These are phyloP conservation scores for Ovis canadensis DNA, from an alignment of 2,113 vertebrate genomes.

Conservation along the genomic window DNA sequence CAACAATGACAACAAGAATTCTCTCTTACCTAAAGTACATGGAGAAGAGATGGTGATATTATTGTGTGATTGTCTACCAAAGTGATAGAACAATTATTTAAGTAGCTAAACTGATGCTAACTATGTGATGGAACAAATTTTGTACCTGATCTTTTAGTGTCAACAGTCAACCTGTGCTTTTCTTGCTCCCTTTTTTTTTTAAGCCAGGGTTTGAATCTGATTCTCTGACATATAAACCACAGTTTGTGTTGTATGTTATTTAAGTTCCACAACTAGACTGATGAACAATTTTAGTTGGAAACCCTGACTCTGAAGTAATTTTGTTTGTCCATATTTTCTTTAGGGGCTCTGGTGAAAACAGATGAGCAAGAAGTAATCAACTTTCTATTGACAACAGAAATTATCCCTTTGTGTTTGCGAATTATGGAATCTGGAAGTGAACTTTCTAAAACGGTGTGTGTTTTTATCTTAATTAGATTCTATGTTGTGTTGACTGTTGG, in stretches of 20 bases:
- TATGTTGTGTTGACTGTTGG: background rate
- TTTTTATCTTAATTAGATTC: conserved; percentile 33
- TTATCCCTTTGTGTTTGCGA: conserved; percentile 96
- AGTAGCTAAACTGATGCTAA: background rate
- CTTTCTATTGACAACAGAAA: conserved; percentile 97
- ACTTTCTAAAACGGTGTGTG: conserved; percentile 95
- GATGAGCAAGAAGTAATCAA: conserved; percentile 99
- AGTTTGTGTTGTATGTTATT: background rate
- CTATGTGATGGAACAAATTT: background rate
- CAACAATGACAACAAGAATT: background rate
- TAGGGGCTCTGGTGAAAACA: conserved; percentile 97
- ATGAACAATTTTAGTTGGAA: conserved; percentile 36
- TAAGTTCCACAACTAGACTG: background rate
- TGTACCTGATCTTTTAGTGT: background rate
- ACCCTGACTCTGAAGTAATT: conserved; percentile 37
- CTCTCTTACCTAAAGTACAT: background rate
- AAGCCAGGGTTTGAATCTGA: background rate
- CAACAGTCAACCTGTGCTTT: background rate
- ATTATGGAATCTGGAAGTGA: conserved; percentile 99
- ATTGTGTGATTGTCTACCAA: background rate
- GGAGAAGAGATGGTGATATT: background rate
- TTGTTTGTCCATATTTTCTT: conserved; percentile 59
- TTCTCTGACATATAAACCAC: background rate
- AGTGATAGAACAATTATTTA: background rate
- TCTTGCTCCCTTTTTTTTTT: background rate